Evolutionary conservation across 2,888 invertebrate species (phyloP).

Genomic region (Brenthis hecate): DNA sequence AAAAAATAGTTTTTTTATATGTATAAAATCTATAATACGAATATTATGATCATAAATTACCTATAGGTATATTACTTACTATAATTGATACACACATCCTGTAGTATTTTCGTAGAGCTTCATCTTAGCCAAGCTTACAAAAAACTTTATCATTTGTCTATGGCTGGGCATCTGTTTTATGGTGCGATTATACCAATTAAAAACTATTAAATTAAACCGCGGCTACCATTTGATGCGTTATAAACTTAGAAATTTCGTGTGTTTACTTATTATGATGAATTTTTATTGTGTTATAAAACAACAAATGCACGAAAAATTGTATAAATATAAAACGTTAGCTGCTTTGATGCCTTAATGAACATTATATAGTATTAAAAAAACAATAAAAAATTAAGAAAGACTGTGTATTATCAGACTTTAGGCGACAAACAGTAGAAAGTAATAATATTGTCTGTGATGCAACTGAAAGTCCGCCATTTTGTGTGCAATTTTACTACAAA

Average conservation of each 20-base stretch:
- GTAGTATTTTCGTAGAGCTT: no score
- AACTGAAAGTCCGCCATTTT: conserved; percentile 51
- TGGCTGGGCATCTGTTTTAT: conserved; percentile 70
- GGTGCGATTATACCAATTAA: conserved; percentile 78
- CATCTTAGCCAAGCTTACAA: background rate
- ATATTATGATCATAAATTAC: no score
- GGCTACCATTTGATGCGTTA: conserved; percentile 75
- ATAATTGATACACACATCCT: no score
- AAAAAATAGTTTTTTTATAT: no score
- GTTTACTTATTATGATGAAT: conserved; percentile 79
- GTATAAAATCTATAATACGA: no score
- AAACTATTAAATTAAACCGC: conserved; percentile 77
- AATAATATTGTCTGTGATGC: conserved; percentile 53
- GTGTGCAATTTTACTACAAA: conserved; percentile 53
- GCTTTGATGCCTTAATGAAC: background rate
- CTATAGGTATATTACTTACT: no score
- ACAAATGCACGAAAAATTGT: conserved; percentile 22
- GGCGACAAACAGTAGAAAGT: conserved; percentile 44
- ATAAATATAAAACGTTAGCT: conserved; percentile 4
- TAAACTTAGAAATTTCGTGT: conserved; percentile 60
- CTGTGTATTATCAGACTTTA: background rate
- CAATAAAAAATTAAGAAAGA: background rate
- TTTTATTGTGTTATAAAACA: conserved; percentile 59
- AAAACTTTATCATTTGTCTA: conserved; percentile 66
- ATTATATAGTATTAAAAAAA: background rate